Conservation (phyloP, 1,140 invertebrate genomes). For the Lasioglossum baleicum region DNA sequence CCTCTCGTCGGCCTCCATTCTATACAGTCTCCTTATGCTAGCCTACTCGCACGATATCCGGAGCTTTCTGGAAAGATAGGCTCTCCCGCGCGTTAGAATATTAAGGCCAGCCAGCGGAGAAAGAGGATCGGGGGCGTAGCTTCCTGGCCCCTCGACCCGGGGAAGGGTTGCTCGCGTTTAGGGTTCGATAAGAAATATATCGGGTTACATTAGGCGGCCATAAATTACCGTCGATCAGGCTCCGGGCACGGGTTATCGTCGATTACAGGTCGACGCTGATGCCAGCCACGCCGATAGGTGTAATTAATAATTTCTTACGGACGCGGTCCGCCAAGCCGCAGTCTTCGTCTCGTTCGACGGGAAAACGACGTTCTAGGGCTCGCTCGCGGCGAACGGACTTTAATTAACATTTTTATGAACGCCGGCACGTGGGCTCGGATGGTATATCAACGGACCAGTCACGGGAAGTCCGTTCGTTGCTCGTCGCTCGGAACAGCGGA, state of each 20-base stretch:
- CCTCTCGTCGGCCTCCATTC: no score
- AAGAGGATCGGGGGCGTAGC: neutral
- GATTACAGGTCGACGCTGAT: slow-evolving; percentile 11
- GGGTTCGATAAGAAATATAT: slow-evolving; percentile 33
- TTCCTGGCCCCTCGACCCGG: neutral
- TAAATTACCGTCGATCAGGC: slow-evolving; percentile 31
- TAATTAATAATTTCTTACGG: slow-evolving; percentile 35
- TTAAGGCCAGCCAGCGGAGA: slow-evolving; percentile 2
- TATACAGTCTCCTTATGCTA: no score
- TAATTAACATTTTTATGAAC: no score
- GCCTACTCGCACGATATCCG: neutral
- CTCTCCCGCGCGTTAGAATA: neutral
- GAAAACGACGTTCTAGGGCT: no score
- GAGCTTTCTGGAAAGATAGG: neutral
- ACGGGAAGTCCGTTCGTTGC: no score
- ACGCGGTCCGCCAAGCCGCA: no score
- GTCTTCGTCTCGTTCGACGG: no score
- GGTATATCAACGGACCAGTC: no score
- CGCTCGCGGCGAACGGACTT: no score
- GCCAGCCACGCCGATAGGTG: neutral
- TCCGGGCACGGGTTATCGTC: neutral
- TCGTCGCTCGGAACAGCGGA: no score
- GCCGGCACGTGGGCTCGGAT: no score
- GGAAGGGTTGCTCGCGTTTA: slow-evolving; percentile 5
- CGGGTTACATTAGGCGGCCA: slow-evolving; percentile 22